Evolutionary conservation across 2,113 vertebrate species (phyloP), one percentile per base, ranked within the genome.

Genomic region (Malurus melanocephalus): DNA sequence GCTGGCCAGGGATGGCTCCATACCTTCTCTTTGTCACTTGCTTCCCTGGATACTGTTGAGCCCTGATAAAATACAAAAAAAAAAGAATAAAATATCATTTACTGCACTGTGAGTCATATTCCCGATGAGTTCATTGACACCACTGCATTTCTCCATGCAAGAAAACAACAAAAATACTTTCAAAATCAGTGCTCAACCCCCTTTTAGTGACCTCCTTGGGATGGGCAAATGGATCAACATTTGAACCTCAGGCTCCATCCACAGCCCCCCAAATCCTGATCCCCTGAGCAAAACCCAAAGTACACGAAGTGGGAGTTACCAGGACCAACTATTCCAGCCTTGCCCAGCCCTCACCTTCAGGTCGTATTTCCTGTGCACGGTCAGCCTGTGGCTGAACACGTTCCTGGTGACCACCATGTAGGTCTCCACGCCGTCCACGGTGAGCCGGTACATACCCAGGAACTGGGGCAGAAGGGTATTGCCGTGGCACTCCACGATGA

Each of bases 341-440:
- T 38, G 38, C 43, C 43, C 43, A 18, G 17, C 43, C 17, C 84
- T 86, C 96, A 99, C 99, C 98, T 99, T 99, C 66, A 99, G 98
- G 97, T 99, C 99, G 0, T 99, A 99, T 66, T 99, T 99, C 93
- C 99, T 98, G 95, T 99, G 99, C 38, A 99, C 98, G 1, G 98
- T 98, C 66, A 99, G 98, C 64, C 98, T 97, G 94, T 99, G 98
- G 94, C 99, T 99, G 94, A 99, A 99, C 26, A 99, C 98, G 5
- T 99, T 99, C 83, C 99, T 98, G 81, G 98, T 99, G 57, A 99
- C 99, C 78, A 99, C 98, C 99, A 99, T 99, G 97, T 99, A 99
- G 32, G 99, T 99, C 89, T 99, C 99, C 91, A 99, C 98, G 0
- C 99, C 99, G 0, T 99, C 99, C 97, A 99, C 99, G 0, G 99